Evolutionary conservation across 2,113 vertebrate species (phyloP).

Genomic region (Tetrao urogallus): DNA sequence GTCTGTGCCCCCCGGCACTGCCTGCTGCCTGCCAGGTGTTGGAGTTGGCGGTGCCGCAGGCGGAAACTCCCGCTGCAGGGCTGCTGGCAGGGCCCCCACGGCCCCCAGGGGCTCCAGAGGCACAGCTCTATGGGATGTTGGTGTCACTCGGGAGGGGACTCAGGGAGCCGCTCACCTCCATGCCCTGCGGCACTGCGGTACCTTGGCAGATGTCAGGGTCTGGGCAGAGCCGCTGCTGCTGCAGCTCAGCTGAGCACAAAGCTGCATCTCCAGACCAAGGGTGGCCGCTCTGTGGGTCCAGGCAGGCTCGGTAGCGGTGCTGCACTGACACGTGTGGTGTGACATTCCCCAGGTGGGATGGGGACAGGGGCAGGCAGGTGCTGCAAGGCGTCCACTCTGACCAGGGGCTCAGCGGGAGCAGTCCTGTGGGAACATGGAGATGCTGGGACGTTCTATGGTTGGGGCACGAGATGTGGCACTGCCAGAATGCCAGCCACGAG

Average conservation of each 20-base stretch:
- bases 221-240: constrained; percentile 80
- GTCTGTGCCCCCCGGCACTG: constrained; percentile 76
- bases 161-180: neutral
- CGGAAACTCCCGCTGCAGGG: constrained; percentile 87
- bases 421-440: neutral
- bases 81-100: constrained; percentile 86
- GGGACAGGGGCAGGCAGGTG: constrained; percentile 73
- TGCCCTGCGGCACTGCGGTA: neutral
- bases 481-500: neutral
- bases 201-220: constrained; percentile 79
- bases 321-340: constrained; percentile 74
- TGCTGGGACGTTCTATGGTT: neutral
- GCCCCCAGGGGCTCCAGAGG: constrained; percentile 85
- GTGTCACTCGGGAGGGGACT: neutral
- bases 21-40: neutral
- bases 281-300: constrained; percentile 83
- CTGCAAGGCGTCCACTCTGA: constrained; percentile 87
- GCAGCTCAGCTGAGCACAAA: constrained; percentile 74
- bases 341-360: neutral
- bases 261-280: constrained; percentile 49
- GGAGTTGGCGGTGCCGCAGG: constrained; percentile 77
- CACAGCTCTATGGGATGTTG: constrained; percentile 77
- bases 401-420: constrained; percentile 84
- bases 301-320: constrained; percentile 83
- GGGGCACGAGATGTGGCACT: neutral